Conservation (phyloP, 1,140 invertebrate species). For the Pseudomyrmex cubaensis region DNA sequence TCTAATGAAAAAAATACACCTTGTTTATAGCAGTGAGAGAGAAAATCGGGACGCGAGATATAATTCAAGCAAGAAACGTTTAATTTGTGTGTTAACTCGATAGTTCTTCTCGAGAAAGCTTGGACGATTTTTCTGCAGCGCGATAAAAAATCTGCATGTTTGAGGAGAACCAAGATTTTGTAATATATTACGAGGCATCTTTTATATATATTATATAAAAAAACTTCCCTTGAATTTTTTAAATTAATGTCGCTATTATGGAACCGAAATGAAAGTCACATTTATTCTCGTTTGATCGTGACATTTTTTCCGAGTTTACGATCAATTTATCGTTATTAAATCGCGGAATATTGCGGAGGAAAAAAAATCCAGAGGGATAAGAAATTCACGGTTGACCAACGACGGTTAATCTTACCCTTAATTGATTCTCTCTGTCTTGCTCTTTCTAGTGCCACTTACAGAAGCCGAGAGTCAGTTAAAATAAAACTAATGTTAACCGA, state of each 20-base stretch:
- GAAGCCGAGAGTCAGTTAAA: conserved; percentile 8
- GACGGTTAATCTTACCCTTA: conserved; percentile 44
- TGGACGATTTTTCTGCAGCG: background rate
- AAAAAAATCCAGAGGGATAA: conserved; percentile 17
- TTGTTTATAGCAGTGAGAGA: background rate
- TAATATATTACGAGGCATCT: conserved; percentile 3
- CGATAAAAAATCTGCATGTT: background rate
- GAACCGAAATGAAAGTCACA: conserved; percentile 20
- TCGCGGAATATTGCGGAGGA: conserved; percentile 27
- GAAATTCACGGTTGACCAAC: conserved; percentile 45
- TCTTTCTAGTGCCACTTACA: background rate
- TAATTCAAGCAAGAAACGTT: conserved; percentile 1
- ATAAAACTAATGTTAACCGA: conserved; percentile 29
- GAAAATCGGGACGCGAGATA: background rate
- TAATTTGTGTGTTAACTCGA: conserved; percentile 9
- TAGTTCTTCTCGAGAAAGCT: background rate
- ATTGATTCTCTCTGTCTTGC: conserved; percentile 8
- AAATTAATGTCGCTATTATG: conserved; percentile 27
- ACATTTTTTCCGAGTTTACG: conserved; percentile 17
- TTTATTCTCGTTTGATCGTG: conserved; percentile 23
- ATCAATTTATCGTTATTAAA: conserved; percentile 46
- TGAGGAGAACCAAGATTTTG: background rate
- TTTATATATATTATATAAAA: background rate
- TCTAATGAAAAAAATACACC: background rate
- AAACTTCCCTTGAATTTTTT: conserved; percentile 10